Evolutionary conservation across 2,113 vertebrate species (phyloP).

Genomic region (Cynocephalus volans): DNA sequence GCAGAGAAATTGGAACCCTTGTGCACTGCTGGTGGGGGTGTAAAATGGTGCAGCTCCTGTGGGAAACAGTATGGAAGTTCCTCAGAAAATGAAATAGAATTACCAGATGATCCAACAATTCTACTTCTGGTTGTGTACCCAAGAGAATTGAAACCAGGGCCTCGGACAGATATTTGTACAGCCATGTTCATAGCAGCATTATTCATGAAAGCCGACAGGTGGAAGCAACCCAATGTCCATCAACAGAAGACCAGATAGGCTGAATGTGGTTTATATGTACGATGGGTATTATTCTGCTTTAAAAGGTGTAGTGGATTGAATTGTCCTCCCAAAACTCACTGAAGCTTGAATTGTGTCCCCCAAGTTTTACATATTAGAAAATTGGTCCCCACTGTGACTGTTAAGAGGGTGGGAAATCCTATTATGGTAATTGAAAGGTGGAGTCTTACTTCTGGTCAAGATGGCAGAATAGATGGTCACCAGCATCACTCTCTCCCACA

Average conservation of each 20-base stretch:
- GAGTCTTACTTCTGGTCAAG: too few species aligned
- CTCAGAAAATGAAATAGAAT: not conserved
- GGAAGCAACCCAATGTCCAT: not conserved
- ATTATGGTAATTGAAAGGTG: too few species aligned
- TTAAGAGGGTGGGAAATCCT: too few species aligned
- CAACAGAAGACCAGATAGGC: too few species aligned
- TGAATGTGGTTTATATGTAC: too few species aligned
- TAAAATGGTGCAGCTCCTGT: not conserved
- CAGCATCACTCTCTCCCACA: too few species aligned
- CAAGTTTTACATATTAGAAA: too few species aligned
- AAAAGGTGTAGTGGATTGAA: not conserved
- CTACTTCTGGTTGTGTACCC: not conserved
- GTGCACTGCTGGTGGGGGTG: not conserved
- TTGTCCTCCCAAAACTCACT: too few species aligned
- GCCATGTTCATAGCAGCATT: not conserved
- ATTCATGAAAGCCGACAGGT: not conserved
- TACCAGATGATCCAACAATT: not conserved
- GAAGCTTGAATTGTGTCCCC: too few species aligned
- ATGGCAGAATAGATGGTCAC: too few species aligned
- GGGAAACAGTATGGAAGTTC: not conserved
- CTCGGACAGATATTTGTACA: not conserved
- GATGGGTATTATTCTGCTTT: not conserved
- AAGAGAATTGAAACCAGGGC: not conserved
- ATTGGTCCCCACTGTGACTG: too few species aligned
- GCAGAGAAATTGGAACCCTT: not conserved